Evolutionary conservation across 2,113 vertebrate genomes (phyloP).

Genomic region (Entelurus aequoreus): DNA sequence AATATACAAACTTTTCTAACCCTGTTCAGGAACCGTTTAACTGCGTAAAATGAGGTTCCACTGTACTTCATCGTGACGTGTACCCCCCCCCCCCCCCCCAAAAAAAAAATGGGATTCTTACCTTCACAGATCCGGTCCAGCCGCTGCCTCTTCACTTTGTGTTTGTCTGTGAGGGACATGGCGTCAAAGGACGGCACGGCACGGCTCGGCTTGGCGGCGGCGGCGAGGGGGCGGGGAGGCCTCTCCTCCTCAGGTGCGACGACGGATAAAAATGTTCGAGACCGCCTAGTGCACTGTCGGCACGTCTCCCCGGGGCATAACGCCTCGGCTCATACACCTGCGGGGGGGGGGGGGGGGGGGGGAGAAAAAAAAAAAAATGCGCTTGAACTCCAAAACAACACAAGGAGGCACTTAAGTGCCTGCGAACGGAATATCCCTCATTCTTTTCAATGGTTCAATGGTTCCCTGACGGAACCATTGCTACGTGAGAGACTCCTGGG

Average conservation of each 20-base stretch:
- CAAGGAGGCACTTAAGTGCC: too few relatives aligned
- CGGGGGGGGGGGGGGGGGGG: too few relatives aligned
- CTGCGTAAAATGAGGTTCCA: too few relatives aligned
- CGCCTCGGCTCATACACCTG: slow-evolving; percentile 70
- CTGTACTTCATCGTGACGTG: too few relatives aligned
- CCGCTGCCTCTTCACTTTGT: slow-evolving; percentile 98
- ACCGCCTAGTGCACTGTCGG: slow-evolving; percentile 79
- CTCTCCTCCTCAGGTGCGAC: slow-evolving; percentile 67
- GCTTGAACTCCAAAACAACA: not conserved
- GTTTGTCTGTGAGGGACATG: slow-evolving; percentile 98
- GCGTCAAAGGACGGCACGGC: slow-evolving; percentile 60
- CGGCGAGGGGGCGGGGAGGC: too few relatives aligned
- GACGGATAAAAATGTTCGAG: slow-evolving; percentile 61
- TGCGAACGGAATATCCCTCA: too few relatives aligned
- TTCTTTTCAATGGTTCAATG: too few relatives aligned
- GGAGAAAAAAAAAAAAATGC: slow-evolving; percentile 9
- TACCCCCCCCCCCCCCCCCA: too few relatives aligned
- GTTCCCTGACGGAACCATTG: too few relatives aligned
- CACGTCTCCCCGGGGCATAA: slow-evolving; percentile 79
- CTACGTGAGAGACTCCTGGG: too few relatives aligned
- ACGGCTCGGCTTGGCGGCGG: slow-evolving; percentile 28
- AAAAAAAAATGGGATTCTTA: slow-evolving; percentile 59
- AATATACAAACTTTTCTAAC: too few relatives aligned
- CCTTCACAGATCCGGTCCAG: slow-evolving; percentile 98
- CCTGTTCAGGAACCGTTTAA: too few relatives aligned